phyloP scores from a whole-genome alignment of 2,888 invertebrate species.

The Zygothrica quintamaculata region DNA sequence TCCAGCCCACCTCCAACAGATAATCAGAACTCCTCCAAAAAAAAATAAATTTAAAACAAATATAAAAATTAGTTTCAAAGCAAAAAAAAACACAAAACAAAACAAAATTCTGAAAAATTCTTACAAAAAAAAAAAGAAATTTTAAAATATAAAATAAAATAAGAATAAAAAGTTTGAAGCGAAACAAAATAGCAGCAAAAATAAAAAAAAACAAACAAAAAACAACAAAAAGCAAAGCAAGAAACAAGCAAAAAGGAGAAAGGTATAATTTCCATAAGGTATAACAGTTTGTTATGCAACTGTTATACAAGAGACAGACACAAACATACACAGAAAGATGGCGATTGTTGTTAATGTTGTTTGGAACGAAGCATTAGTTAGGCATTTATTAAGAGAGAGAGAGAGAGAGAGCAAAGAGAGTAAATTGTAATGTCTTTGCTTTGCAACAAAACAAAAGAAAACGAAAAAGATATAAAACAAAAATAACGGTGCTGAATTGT shows the following conservation, averaged over 20 bases:
- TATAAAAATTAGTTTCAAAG: conserved; percentile 13
- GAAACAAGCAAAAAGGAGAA: not conserved
- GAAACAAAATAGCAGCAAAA: conserved; percentile 10
- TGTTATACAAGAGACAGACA: conserved; percentile 22
- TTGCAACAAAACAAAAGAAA: conserved; percentile 54
- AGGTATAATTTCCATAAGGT: conserved; percentile 27
- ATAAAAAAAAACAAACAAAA: not conserved
- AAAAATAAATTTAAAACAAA: conserved; percentile 6
- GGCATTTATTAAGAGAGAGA: conserved; percentile 5
- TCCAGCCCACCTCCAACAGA: too few species aligned
- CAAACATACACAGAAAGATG: conserved; percentile 3
- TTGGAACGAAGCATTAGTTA: conserved; percentile 11
- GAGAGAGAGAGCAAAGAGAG: conserved; percentile 8
- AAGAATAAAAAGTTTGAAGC: conserved; percentile 11
- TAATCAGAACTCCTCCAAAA: too few species aligned
- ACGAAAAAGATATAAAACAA: conserved; percentile 47
- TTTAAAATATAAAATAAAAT: conserved; percentile 15
- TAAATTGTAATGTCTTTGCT: conserved; percentile 80
- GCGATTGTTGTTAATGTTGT: conserved; percentile 36
- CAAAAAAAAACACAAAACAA: conserved; percentile 13
- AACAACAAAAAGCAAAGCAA: too few species aligned
- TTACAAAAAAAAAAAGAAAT: conserved; percentile 18
- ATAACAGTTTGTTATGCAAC: conserved; percentile 13
- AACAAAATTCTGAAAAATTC: conserved; percentile 15
- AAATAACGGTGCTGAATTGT: conserved; percentile 84